Evolutionary conservation across 2,888 invertebrate species (phyloP).

Genomic region (Drosophila ustulata): DNA sequence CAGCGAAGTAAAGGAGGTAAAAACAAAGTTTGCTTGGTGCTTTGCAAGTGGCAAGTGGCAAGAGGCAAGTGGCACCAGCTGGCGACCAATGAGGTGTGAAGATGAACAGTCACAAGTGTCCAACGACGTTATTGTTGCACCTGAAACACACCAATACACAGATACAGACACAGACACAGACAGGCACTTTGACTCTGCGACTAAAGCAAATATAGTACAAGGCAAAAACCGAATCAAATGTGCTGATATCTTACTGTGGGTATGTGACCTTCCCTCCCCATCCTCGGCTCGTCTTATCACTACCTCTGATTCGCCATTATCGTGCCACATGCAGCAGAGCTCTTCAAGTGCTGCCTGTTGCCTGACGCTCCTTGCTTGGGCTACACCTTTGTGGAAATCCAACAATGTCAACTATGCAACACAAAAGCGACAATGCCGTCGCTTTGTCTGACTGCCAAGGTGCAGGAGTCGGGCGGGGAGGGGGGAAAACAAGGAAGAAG

Average conservation of each 20-base stretch:
- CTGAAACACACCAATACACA: conserved; percentile 31
- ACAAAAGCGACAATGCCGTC: conserved; percentile 77
- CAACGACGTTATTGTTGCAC: conserved; percentile 64
- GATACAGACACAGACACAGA: conserved; percentile 15
- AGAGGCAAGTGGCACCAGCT: conserved; percentile 60
- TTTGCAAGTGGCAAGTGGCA: conserved; percentile 31
- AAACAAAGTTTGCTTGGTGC: conserved; percentile 43
- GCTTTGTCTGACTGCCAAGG: conserved; percentile 72
- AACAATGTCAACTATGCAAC: conserved; percentile 79
- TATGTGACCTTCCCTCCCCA: conserved; percentile 40
- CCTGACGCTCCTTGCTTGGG: conserved; percentile 32
- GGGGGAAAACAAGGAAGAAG: not conserved
- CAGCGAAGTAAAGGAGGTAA: conserved; percentile 4
- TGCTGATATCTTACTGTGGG: conserved; percentile 47
- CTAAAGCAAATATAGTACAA: conserved; percentile 72
- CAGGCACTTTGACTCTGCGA: conserved; percentile 20
- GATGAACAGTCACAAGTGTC: conserved; percentile 80
- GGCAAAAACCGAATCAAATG: conserved; percentile 76
- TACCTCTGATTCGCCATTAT: not conserved
- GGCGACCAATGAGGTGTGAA: conserved; percentile 77
- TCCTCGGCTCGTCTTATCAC: not conserved
- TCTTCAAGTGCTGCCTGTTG: conserved; percentile 50
- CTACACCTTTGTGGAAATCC: conserved; percentile 76
- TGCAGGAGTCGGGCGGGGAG: conserved; percentile 19
- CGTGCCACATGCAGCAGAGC: conserved; percentile 1